Conservation (phyloP, 1,140 invertebrate species). For the Solen grandis region DNA sequence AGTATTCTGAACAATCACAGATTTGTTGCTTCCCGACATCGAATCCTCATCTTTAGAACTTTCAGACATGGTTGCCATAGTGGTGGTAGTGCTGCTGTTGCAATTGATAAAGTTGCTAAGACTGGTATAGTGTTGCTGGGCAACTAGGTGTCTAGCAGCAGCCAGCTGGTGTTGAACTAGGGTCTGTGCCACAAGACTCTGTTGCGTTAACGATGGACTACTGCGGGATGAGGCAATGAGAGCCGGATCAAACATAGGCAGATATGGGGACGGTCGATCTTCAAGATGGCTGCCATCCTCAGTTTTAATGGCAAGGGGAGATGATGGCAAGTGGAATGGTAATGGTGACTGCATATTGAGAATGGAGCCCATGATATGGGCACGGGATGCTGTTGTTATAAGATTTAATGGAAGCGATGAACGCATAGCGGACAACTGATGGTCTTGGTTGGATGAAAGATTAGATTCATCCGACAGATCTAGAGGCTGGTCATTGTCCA, state of each 20-base stretch:
- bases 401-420: constrained; percentile 50
- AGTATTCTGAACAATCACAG: constrained; percentile 73
- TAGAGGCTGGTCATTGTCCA: constrained; percentile 47
- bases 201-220: constrained; percentile 21
- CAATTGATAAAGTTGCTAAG: constrained; percentile 27
- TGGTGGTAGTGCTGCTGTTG: neutral
- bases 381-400: constrained; percentile 50
- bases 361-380: constrained; percentile 38
- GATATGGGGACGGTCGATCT: constrained; percentile 44
- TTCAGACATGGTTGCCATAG: neutral
- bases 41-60: neutral
- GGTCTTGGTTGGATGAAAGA: constrained; percentile 42
- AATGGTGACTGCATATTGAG: constrained; percentile 55
- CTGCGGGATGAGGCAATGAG: constrained; percentile 25
- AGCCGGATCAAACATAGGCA: constrained; percentile 43
- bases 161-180: constrained; percentile 46
- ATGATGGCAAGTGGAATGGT: constrained; percentile 49
- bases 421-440: constrained; percentile 32
- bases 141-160: constrained; percentile 29
- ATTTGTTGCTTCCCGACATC: constrained; percentile 32
- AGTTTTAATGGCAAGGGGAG: constrained; percentile 49
- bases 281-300: constrained; percentile 39
- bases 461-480: constrained; percentile 55
- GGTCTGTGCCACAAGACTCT: constrained; percentile 40
- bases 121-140: constrained; percentile 38